Evolutionary conservation across 2,797 vertebrate species (phyloP).

Genomic region (Acomys russatus): DNA sequence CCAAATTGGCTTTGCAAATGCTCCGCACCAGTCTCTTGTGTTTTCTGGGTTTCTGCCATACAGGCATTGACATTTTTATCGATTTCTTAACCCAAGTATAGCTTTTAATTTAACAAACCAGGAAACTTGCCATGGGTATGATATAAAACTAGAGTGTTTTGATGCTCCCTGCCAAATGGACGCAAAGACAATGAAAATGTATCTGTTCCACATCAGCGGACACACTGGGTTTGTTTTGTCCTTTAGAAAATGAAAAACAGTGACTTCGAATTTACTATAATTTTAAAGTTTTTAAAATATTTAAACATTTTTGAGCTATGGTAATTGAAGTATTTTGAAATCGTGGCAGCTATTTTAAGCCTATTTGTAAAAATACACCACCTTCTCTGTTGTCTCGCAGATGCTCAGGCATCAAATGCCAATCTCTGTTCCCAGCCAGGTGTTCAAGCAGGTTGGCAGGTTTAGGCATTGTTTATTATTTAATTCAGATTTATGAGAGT

Average conservation of each 20-base stretch:
- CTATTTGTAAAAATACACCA: conserved; percentile 11
- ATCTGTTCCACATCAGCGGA: neutral
- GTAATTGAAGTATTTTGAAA: conserved; percentile 6
- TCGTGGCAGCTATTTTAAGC: neutral
- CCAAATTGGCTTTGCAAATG: conserved; percentile 47
- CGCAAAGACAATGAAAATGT: neutral
- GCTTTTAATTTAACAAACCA: conserved; percentile 67
- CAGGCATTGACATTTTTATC: conserved; percentile 65
- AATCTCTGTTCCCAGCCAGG: neutral
- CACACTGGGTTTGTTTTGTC: neutral
- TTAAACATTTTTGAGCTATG: neutral
- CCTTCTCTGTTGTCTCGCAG: conserved; percentile 40
- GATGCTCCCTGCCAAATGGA: neutral
- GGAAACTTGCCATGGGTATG: neutral
- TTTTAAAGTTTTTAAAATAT: conserved; percentile 26
- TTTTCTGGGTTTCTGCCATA: conserved; percentile 61
- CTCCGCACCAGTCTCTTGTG: neutral
- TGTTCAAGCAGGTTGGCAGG: neutral
- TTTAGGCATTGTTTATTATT: neutral
- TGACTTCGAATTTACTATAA: neutral
- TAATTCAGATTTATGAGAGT: conserved; percentile 12
- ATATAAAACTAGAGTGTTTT: neutral
- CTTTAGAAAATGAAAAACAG: neutral
- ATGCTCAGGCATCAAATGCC: neutral
- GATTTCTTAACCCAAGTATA: conserved; percentile 71